A percentile compares a stretch with the other conserved stretches of the same genome.
phyloP scores from a whole-genome alignment of 2,113 vertebrate species.

The Isurus oxyrinchus region DNA sequence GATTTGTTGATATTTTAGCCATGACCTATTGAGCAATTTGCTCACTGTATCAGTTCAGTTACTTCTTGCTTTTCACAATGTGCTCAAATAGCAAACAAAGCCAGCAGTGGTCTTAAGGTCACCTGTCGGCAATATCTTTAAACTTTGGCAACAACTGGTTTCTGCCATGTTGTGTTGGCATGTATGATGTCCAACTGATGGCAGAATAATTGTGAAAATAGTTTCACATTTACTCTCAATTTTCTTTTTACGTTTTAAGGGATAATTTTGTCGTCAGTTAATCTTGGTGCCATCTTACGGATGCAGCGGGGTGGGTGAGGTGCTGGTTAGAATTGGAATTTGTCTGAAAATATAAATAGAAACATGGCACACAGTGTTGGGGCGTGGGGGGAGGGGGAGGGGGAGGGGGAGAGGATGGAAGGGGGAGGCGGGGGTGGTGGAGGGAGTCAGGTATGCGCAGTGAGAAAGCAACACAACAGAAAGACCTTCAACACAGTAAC shows the following conservation, averaged over 20 bases:
- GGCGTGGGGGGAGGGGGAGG: too few species aligned
- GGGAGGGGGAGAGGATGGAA: not conserved
- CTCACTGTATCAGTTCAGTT: not conserved
- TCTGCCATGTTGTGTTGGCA: not conserved
- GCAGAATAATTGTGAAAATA: not conserved
- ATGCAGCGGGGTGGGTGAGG: not conserved
- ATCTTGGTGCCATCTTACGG: too few species aligned
- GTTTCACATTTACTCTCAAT: not conserved
- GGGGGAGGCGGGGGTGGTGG: not conserved
- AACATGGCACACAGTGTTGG: too few species aligned
- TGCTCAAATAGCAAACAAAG: not conserved
- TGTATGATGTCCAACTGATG: not conserved
- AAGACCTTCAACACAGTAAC: not conserved
- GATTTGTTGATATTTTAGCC: not conserved
- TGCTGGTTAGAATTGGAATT: not conserved
- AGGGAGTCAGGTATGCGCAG: not conserved
- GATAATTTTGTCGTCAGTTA: not conserved
- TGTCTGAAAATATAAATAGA: not conserved
- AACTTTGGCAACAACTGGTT: not conserved
- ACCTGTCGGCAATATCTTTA: not conserved
- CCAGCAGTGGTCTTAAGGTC: not conserved
- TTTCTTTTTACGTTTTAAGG: too few species aligned
- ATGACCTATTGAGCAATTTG: not conserved
- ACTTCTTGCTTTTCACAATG: not conserved
- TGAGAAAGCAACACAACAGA: not conserved